These are phyloP conservation scores for Crocodylus rhombifer DNA, from an alignment of 2,797 vertebrate genomes.

Conservation along the genomic window DNA sequence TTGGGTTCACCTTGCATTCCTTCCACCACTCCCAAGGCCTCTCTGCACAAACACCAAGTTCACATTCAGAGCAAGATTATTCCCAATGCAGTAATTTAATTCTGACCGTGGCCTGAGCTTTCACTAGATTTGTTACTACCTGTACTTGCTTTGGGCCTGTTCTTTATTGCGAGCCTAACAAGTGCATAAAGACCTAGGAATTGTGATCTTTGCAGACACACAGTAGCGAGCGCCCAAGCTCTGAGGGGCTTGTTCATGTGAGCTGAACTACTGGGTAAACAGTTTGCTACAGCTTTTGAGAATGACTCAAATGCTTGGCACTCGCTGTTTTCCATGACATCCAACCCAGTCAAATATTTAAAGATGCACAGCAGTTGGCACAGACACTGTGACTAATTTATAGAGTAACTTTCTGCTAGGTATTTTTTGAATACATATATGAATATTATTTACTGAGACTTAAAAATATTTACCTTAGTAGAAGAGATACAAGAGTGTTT, in stretches of 20 bases:
- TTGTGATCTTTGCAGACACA: not conserved
- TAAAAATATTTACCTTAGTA: constrained; percentile 23
- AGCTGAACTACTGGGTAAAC: constrained; percentile 44
- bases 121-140: constrained; percentile 36
- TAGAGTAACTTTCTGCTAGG: constrained; percentile 34
- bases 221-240: not conserved
- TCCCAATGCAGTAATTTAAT: not conserved
- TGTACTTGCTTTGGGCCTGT: not conserved
- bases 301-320: constrained; percentile 45
- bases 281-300: constrained; percentile 37
- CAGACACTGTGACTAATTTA: not conserved
- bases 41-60: not conserved
- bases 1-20: not conserved
- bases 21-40: not conserved
- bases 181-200: constrained; percentile 42
- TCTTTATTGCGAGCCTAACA: constrained; percentile 49
- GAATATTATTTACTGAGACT: not conserved
- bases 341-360: constrained; percentile 60
- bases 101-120: constrained; percentile 43
- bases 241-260: not conserved
- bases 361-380: constrained; percentile 20
- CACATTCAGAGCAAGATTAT: constrained; percentile 24
- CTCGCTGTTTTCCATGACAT: constrained; percentile 43
- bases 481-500: constrained; percentile 31
- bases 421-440: constrained; percentile 12